A percentile compares a stretch with the other conserved stretches of the same genome.
Evolutionary conservation across 2,888 invertebrate genomes (phyloP).

Genomic region (Mimas tiliae): DNA sequence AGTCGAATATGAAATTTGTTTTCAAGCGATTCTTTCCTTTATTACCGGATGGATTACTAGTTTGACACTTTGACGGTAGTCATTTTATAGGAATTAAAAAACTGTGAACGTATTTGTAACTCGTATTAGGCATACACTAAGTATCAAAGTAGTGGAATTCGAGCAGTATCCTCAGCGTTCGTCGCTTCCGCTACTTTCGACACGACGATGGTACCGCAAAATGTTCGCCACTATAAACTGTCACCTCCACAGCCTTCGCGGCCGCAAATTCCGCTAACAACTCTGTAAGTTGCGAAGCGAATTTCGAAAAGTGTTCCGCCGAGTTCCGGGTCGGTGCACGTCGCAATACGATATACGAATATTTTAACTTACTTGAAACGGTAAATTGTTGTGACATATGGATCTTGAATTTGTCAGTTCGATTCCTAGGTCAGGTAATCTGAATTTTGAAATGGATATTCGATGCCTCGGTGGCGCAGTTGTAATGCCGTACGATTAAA

Average conservation of each 20-base stretch:
- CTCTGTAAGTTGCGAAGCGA: slow-evolving; percentile 58
- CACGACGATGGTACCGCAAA: slow-evolving; percentile 29
- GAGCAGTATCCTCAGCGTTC: slow-evolving; percentile 24
- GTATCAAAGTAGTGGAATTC: not conserved
- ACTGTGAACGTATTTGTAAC: too few species aligned
- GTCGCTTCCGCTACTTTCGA: slow-evolving; percentile 15
- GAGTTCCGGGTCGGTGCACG: slow-evolving; percentile 19
- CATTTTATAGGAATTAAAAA: too few species aligned
- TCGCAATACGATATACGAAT: not conserved
- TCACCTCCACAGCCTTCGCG: slow-evolving; percentile 52
- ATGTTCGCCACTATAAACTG: slow-evolving; percentile 63
- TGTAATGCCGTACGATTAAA: too few species aligned
- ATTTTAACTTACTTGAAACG: not conserved
- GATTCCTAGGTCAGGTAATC: not conserved
- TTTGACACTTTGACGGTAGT: too few species aligned
- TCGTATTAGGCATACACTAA: too few species aligned
- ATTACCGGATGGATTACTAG: too few species aligned
- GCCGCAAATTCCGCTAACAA: slow-evolving; percentile 63
- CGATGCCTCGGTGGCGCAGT: too few species aligned
- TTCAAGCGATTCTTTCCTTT: too few species aligned
- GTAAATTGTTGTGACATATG: not conserved
- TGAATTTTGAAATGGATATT: too few species aligned
- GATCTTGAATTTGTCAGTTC: not conserved
- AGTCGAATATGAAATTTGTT: too few species aligned
- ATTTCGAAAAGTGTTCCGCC: slow-evolving; percentile 32